Conservation (phyloP, 2,888 invertebrate genomes). For the Microctonus hyperodae region DNA sequence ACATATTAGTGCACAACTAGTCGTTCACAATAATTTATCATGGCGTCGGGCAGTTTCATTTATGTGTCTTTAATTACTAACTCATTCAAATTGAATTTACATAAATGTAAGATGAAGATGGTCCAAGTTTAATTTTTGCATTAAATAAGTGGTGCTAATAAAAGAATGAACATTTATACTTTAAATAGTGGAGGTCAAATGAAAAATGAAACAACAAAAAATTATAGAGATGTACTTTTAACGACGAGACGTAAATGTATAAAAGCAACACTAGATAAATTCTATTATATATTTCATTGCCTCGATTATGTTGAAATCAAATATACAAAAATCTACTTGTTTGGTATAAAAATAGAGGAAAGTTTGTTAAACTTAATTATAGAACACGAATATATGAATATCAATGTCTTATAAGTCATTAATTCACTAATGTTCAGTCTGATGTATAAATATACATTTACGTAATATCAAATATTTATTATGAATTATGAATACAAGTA, state of each 20-base stretch:
- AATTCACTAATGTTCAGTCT: slow-evolving; percentile 12
- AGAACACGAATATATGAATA: not conserved
- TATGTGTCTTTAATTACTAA: slow-evolving; percentile 26
- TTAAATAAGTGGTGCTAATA: slow-evolving; percentile 10
- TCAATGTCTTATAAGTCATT: slow-evolving; percentile 8
- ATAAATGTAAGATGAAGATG: slow-evolving; percentile 21
- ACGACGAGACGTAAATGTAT: slow-evolving; percentile 13
- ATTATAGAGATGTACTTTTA: not conserved
- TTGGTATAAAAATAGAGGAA: not conserved
- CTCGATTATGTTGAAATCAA: slow-evolving; percentile 2
- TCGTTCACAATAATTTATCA: slow-evolving; percentile 21
- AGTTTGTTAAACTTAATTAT: slow-evolving; percentile 7
- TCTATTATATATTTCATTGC: not conserved
- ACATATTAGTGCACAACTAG: slow-evolving; percentile 18
- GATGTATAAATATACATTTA: not conserved
- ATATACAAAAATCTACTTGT: slow-evolving; percentile 1
- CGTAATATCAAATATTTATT: slow-evolving; percentile 16
- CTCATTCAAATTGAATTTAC: not conserved
- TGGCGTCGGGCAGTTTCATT: slow-evolving; percentile 37
- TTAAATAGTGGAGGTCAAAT: not conserved
- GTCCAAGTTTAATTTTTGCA: slow-evolving; percentile 32
- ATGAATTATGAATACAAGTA: slow-evolving; percentile 4
- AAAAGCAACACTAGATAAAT: not conserved
- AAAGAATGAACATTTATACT: not conserved
- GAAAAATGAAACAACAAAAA: too few species aligned